A percentile compares a stretch with the other conserved stretches of the same genome.
Evolutionary conservation across 2,888 invertebrate species (phyloP).

Genomic region (Lamellibrachia columna): DNA sequence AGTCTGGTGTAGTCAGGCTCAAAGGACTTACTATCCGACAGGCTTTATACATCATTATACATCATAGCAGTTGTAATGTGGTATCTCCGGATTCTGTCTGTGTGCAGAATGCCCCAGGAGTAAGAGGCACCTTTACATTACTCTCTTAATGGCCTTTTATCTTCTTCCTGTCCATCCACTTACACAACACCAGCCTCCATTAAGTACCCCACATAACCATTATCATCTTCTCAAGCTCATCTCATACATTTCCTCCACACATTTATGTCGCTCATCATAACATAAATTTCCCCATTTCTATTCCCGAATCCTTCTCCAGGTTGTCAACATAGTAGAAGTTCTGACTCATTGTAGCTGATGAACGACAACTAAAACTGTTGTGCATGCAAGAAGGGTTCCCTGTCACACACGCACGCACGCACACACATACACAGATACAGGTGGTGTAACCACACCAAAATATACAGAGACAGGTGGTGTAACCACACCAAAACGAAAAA

Average conservation of each 20-base stretch:
- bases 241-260: background rate
- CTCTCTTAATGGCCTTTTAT: background rate
- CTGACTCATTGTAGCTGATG: background rate
- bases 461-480: too few species aligned
- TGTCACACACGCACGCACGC: background rate
- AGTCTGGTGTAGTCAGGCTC: too few species aligned
- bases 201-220: background rate
- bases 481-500: too few species aligned
- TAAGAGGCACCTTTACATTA: background rate
- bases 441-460: too few species aligned
- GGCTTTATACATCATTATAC: too few species aligned
- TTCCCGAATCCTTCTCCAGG: too few species aligned
- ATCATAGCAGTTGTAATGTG: background rate
- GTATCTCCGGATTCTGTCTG: background rate
- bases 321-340: too few species aligned
- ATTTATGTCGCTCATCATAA: background rate
- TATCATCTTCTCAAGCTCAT: background rate
- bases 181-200: background rate
- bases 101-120: background rate
- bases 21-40: too few species aligned
- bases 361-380: background rate
- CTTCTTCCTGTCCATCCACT: background rate
- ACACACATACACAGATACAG: too few species aligned
- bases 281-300: background rate
- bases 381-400: background rate